A percentile compares a stretch with the other conserved stretches of the same genome.
Conservation (phyloP, 2,113 vertebrate species). For the Scomber scombrus region DNA sequence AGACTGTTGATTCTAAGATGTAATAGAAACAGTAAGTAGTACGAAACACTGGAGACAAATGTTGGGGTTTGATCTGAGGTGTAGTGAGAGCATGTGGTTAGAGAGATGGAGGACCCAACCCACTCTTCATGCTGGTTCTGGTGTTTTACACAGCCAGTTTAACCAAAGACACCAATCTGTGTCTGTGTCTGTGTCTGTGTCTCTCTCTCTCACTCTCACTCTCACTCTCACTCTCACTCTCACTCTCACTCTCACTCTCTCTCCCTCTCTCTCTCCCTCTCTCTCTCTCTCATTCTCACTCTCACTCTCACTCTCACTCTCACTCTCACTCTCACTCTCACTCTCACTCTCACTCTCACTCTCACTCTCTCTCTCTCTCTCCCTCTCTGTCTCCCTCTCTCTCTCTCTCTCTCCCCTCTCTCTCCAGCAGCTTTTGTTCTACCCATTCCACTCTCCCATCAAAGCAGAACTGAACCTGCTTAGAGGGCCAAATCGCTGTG, state of each 20-base stretch:
- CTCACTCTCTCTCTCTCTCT: slow-evolving; percentile 41
- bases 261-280: slow-evolving; percentile 40
- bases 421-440: slow-evolving; percentile 78
- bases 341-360: slow-evolving; percentile 50
- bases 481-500: slow-evolving; percentile 83
- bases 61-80: slow-evolving; percentile 11
- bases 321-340: slow-evolving; percentile 35
- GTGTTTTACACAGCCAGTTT: slow-evolving; percentile 63
- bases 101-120: slow-evolving; percentile 27
- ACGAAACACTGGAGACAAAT: slow-evolving; percentile 5
- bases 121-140: slow-evolving; percentile 22
- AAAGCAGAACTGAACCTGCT: slow-evolving; percentile 83
- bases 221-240: slow-evolving; percentile 49
- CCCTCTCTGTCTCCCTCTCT: slow-evolving; percentile 17
- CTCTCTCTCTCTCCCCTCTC: slow-evolving; percentile 7
- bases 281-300: slow-evolving; percentile 40
- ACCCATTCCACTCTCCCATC: slow-evolving; percentile 75
- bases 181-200: too few relatives aligned
- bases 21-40: too few relatives aligned
- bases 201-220: slow-evolving; percentile 40
- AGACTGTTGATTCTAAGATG: not conserved
- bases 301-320: slow-evolving; percentile 49
- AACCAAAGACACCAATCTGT: slow-evolving; percentile 54
- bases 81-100: slow-evolving; percentile 7
- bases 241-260: slow-evolving; percentile 38